phyloP scores from a whole-genome alignment of 1,140 invertebrate species.

The Bombus soroeensis region DNA sequence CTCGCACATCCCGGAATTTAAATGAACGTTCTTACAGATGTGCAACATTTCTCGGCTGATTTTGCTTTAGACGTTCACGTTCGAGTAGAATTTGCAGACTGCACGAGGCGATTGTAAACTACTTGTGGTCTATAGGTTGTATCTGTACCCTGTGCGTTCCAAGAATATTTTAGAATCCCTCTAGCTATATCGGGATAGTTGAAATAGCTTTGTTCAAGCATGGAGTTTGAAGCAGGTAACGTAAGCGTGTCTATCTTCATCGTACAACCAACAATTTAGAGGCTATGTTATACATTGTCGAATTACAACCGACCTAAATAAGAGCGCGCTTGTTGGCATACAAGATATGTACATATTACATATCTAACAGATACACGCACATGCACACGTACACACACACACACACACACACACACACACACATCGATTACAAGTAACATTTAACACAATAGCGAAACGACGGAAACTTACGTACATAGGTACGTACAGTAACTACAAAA shows the following conservation, averaged over 20 bases:
- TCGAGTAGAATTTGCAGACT: constrained; percentile 19
- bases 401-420: too few species aligned
- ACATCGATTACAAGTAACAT: not conserved
- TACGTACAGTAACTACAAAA: too few species aligned
- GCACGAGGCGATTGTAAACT: constrained; percentile 3
- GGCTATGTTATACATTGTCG: not conserved
- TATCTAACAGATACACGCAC: not conserved
- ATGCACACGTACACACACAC: too few species aligned
- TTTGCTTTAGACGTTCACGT: not conserved
- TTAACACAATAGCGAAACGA: not conserved
- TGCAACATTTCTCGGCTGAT: not conserved
- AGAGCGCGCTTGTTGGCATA: not conserved
- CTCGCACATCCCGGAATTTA: not conserved
- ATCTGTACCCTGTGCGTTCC: constrained; percentile 22
- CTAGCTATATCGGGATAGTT: constrained; percentile 24
- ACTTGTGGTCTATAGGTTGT: not conserved
- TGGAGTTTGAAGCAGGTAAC: not conserved
- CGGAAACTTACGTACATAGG: too few species aligned
- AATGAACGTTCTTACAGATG: constrained; percentile 13
- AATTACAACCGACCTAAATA: constrained; percentile 10
- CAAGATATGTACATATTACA: not conserved
- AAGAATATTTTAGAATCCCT: constrained; percentile 31
- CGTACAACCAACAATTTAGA: not conserved
- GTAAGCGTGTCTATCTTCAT: not conserved
- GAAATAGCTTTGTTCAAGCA: constrained; percentile 19